A percentile compares a stretch with the other conserved stretches of the same genome.
phyloP scores from a whole-genome alignment of 2,797 vertebrate species.

The Anguilla pacifica region DNA sequence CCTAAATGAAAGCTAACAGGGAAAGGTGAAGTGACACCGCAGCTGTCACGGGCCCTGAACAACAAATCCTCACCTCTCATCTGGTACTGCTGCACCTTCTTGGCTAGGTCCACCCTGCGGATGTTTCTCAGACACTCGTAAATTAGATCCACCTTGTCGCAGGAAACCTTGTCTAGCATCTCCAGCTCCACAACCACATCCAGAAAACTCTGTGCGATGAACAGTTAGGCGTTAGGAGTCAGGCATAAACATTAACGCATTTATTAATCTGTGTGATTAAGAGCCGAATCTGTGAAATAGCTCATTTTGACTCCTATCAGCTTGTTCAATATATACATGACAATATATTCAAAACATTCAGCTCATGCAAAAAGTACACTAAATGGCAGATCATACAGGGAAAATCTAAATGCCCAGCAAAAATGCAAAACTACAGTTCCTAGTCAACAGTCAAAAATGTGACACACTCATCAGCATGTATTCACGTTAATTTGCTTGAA shows the following conservation, averaged over 20 bases:
- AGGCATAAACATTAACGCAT: background rate
- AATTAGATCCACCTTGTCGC: slow-evolving; percentile 76
- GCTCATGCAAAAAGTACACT: background rate
- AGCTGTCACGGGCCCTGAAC: background rate
- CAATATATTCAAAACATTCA: background rate
- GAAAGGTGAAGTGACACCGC: background rate
- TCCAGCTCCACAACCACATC: slow-evolving; percentile 85
- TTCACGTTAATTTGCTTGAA: background rate
- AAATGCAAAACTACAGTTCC: background rate
- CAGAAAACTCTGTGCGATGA: slow-evolving; percentile 79
- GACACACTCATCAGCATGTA: background rate
- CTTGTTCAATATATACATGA: background rate
- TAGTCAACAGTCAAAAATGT: background rate
- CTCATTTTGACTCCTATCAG: background rate
- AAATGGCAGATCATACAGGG: background rate
- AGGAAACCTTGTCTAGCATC: slow-evolving; percentile 78
- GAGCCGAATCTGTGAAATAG: background rate
- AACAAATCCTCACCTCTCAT: slow-evolving; percentile 69
- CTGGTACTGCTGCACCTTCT: slow-evolving; percentile 76
- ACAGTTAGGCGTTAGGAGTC: background rate
- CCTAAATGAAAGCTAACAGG: background rate
- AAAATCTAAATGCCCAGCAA: background rate
- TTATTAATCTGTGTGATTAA: background rate
- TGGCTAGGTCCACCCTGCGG: slow-evolving; percentile 81
- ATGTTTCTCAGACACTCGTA: slow-evolving; percentile 78